Percentiles rank a stretch among this genome's conserved stretches.
These are phyloP conservation scores for Eurois occulta DNA, from an alignment of 2,888 invertebrate species.

Conservation along the genomic window DNA sequence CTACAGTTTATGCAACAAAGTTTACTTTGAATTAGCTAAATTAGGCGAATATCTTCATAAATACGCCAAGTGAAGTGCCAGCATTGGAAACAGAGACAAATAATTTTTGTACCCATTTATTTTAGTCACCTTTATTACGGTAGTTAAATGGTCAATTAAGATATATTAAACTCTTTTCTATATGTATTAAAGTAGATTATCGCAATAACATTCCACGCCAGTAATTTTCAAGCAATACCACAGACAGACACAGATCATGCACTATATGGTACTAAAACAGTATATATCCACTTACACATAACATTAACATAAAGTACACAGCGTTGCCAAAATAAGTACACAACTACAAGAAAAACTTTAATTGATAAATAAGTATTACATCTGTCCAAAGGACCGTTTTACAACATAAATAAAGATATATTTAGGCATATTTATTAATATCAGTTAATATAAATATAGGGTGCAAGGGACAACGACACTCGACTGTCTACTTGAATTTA, in stretches of 20 bases:
- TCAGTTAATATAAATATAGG: constrained; percentile 23
- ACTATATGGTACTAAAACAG: constrained; percentile 63
- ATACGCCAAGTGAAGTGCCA: not conserved
- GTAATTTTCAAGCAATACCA: constrained; percentile 53
- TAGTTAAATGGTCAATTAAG: not conserved
- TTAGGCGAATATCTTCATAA: not conserved
- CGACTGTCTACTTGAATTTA: not conserved
- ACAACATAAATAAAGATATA: constrained; percentile 46
- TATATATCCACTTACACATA: constrained; percentile 62
- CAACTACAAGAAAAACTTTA: constrained; percentile 56
- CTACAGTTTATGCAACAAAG: not conserved
- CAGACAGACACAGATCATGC: constrained; percentile 58
- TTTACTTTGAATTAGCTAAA: not conserved
- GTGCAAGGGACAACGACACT: not conserved
- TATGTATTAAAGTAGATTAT: not conserved
- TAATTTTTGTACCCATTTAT: not conserved
- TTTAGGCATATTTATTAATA: constrained; percentile 35
- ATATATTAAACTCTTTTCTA: not conserved
- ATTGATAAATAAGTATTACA: constrained; percentile 54
- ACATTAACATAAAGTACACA: constrained; percentile 62
- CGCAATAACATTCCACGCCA: constrained; percentile 55
- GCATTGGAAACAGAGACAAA: not conserved
- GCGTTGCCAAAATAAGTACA: constrained; percentile 63
- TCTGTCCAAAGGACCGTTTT: constrained; percentile 40
- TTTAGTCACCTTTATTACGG: not conserved